Base-by-base conservation (phyloP, 2,113 vertebrate genomes). In the Chamaea fasciata region DNA sequence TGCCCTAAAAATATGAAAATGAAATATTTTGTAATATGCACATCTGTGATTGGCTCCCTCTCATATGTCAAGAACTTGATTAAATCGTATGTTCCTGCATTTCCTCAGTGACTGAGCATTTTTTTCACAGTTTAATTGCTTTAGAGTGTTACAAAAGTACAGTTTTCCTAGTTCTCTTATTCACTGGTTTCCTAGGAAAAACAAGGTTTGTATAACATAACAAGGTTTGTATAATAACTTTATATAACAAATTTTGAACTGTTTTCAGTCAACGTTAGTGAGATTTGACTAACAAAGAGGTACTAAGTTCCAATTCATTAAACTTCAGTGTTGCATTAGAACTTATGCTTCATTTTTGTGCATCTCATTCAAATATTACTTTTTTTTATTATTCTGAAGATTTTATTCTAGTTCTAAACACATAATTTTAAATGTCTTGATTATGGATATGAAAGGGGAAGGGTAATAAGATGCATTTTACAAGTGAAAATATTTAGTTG, bases 111-210 rank as follows among this genome's bases (percentile, higher is more conserved):
- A 95, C 49, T 94, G 82, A 85, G 70, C 53, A 26, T 53, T 92
- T 96, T 96, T 73, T 4, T 16, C 82, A 35, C 56, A 42, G n/a
- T 95, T 95, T 80, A 77, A 83, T 90, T 94, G 70, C 83, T 93
- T 79, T 57, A 67, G 64, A 71, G 42, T 89, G 37, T 75, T 84
- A 65, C 1, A 87, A 62, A 97, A 92, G 83, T 55, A 80, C 37
- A 73, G 23, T 87, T 95, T 85, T 62, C 35, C 30, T 79, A 13
- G 37, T 70, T 93, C 86, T 78, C 33, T 60, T 89, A 52, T 57
- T 88, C 31, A 56, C 6, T 78, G 24, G 9, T 81, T 92, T 94
- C 60, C 33, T 76, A 83, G 83, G 82, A 60, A 82, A 82, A 90
- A 5, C 46, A 79, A 83, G 26, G 41, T 87, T 89, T 90, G 15